A percentile compares a stretch with the other conserved stretches of the same genome.
Conservation (phyloP, 2,888 invertebrate genomes). For the Phasia obesa region DNA sequence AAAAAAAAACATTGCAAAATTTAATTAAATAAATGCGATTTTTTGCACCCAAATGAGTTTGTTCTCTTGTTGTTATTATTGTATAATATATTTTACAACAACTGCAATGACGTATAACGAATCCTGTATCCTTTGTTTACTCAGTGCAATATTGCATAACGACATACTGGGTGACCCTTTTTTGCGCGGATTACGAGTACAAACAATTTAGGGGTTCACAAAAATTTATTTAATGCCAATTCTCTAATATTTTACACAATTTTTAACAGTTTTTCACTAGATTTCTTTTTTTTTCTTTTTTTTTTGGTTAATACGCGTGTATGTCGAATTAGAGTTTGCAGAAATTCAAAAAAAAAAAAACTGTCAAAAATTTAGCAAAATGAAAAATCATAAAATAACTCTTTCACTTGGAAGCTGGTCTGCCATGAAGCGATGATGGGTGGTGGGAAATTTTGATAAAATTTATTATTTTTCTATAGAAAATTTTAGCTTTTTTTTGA, state of each 20-base stretch:
- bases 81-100: constrained; percentile 35
- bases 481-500: constrained; percentile 45
- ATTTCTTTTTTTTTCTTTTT: no score
- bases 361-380: constrained; percentile 74
- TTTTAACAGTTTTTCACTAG: constrained; percentile 57
- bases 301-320: constrained; percentile 26
- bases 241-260: constrained; percentile 61
- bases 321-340: constrained; percentile 70
- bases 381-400: constrained; percentile 73
- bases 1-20: constrained; percentile 69
- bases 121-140: constrained; percentile 71
- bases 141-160: constrained; percentile 63
- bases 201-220: constrained; percentile 71
- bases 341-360: constrained; percentile 72
- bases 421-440: constrained; percentile 73
- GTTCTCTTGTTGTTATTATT: constrained; percentile 49
- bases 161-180: constrained; percentile 71
- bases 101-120: constrained; percentile 70
- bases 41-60: constrained; percentile 70
- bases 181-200: constrained; percentile 71
- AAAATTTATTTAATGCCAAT: constrained; percentile 59
- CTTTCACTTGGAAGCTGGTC: constrained; percentile 69
- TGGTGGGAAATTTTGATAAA: constrained; percentile 61
- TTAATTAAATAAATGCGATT: constrained; percentile 73
- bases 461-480: constrained; percentile 40